Percentiles rank a stretch among this genome's conserved stretches.
Evolutionary conservation across 2,113 vertebrate species (phyloP).

Genomic region (Rhagologus leucostigma): DNA sequence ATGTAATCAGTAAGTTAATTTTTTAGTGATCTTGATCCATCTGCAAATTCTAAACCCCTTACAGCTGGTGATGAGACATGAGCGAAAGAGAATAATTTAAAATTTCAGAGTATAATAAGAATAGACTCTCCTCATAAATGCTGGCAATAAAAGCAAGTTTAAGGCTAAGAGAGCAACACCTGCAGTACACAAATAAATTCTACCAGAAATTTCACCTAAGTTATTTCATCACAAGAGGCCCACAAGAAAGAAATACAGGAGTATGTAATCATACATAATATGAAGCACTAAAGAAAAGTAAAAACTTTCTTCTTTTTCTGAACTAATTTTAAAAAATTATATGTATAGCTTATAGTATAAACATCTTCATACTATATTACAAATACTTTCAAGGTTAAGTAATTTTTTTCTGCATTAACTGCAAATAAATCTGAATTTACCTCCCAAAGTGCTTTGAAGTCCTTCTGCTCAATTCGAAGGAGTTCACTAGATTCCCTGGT

Average conservation of each 20-base stretch:
- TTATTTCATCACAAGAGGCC: not conserved
- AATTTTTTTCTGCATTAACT: not conserved
- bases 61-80: not conserved
- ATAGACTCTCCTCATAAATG: not conserved
- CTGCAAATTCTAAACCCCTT: conserved; percentile 3
- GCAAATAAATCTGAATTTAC: conserved; percentile 71
- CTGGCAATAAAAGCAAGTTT: not conserved
- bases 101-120: not conserved
- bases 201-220: not conserved
- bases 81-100: not conserved
- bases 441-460: conserved; percentile 96
- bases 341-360: not conserved
- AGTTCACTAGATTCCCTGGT: conserved; percentile 91
- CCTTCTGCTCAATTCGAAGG: conserved; percentile 93
- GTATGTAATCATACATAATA: conserved; percentile 28
- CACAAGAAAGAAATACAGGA: conserved; percentile 47
- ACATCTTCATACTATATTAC: not conserved
- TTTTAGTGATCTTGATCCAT: not conserved
- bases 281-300: not conserved
- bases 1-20: not conserved
- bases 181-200: conserved; percentile 23
- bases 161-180: not conserved
- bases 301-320: conserved; percentile 38
- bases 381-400: not conserved
- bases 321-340: conserved; percentile 36